Conservation (phyloP, 2,888 invertebrate species). For the Tolmerus cingulatus region DNA sequence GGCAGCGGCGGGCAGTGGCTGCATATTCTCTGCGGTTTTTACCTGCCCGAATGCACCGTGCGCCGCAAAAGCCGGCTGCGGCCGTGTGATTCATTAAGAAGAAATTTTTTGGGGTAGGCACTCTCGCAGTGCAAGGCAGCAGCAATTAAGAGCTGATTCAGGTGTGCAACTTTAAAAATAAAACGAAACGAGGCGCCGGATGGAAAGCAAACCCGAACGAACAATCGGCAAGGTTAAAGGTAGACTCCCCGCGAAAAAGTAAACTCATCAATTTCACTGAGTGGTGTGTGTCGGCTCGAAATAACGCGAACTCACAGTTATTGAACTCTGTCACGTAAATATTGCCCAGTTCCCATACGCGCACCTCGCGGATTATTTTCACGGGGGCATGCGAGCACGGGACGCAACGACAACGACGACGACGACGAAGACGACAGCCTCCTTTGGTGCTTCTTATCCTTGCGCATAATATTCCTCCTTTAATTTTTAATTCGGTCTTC, state of each 20-base stretch:
- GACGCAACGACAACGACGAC: not conserved
- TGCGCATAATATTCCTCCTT: not conserved
- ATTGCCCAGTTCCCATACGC: not conserved
- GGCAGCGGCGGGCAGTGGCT: not conserved
- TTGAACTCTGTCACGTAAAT: constrained; percentile 29
- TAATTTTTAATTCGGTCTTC: not conserved
- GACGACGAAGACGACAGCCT: not conserved
- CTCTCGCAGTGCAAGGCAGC: not conserved
- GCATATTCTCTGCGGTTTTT: not conserved
- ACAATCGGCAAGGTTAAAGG: not conserved
- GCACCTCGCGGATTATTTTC: not conserved
- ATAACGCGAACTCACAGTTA: constrained; percentile 17
- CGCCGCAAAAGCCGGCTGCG: not conserved
- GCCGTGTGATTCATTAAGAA: constrained; percentile 9
- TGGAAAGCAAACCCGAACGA: not conserved
- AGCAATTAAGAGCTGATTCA: constrained; percentile 29
- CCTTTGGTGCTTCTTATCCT: not conserved
- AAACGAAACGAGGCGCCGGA: not conserved
- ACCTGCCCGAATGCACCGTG: not conserved
- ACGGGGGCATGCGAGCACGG: not conserved
- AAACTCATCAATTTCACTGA: not conserved
- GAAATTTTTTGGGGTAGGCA: constrained; percentile 29
- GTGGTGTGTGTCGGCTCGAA: not conserved
- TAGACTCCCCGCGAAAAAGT: not conserved
- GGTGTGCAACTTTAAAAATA: constrained; percentile 6